phyloP scores from a whole-genome alignment of 1,140 invertebrate species.

The Hyles vespertilio region DNA sequence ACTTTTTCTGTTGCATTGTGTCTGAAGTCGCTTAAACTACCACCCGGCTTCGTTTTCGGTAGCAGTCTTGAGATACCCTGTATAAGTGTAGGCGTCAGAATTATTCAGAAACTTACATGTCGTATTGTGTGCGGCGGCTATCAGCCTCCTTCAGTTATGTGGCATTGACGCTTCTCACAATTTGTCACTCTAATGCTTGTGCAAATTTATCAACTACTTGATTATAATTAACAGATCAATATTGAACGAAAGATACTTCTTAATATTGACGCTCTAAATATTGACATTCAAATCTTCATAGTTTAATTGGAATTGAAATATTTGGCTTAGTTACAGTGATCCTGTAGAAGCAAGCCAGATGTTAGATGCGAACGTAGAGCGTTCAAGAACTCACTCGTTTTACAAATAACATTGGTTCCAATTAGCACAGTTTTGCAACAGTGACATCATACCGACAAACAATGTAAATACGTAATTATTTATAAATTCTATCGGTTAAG shows the following conservation, averaged over 20 bases:
- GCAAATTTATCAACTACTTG: constrained; percentile 9
- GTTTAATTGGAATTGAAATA: background rate
- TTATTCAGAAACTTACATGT: background rate
- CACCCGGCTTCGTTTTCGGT: no score
- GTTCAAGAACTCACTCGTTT: background rate
- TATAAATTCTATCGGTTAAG: constrained; percentile 27
- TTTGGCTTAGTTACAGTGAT: background rate
- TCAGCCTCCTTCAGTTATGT: background rate
- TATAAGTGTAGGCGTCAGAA: no score
- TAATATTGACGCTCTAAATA: background rate
- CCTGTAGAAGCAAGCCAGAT: background rate
- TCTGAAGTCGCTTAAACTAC: no score
- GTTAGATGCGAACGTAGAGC: background rate
- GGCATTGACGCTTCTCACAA: constrained; percentile 15
- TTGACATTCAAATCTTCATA: constrained; percentile 4
- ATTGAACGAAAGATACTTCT: constrained; percentile 4
- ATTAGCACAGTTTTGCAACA: constrained; percentile 17
- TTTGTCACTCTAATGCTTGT: constrained; percentile 19
- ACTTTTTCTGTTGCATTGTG: no score
- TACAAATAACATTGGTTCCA: constrained; percentile 5
- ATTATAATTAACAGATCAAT: background rate
- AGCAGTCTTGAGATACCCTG: no score
- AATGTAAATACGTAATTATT: constrained; percentile 23
- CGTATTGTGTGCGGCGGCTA: background rate
- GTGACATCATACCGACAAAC: constrained; percentile 12